These are phyloP conservation scores for Bolborhynchus lineola DNA, from an alignment of 2,113 vertebrate species.

Conservation along the genomic window DNA sequence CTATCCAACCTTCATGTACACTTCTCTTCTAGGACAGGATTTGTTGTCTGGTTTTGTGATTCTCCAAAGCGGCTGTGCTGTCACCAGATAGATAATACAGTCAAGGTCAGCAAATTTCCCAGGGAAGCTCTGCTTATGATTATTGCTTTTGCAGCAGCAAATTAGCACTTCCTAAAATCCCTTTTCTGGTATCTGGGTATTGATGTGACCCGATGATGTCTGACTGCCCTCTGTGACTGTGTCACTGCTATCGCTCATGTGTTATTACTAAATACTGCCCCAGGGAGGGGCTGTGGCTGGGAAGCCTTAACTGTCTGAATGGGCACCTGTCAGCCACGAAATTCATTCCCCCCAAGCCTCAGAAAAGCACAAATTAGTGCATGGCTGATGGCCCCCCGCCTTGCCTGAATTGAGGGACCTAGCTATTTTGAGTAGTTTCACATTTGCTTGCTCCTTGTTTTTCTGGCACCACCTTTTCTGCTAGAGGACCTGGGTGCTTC, in stretches of 20 bases:
- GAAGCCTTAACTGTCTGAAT: neutral
- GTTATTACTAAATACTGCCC: neutral
- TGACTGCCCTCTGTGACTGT: neutral
- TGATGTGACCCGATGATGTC: fast-evolving
- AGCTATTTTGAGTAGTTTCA: neutral
- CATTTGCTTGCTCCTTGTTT: neutral
- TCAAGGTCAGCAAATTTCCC: neutral
- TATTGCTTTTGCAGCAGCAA: neutral
- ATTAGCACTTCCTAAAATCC: neutral
- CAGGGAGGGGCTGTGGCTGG: neutral
- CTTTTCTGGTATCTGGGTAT: neutral
- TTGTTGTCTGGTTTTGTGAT: neutral
- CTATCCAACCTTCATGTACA: neutral
- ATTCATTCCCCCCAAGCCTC: neutral
- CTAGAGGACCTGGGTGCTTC: fast-evolving
- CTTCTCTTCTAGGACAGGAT: neutral
- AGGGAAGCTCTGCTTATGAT: neutral
- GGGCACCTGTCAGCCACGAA: fast-evolving
- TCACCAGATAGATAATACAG: neutral
- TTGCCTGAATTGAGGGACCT: neutral
- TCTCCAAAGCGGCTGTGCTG: neutral
- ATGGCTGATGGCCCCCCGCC: neutral
- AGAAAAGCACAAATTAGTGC: neutral
- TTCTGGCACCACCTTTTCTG: neutral
- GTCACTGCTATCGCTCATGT: neutral